Base-by-base conservation (phyloP, 1,140 invertebrate genomes). In the Drosophila ercepeae region DNA sequence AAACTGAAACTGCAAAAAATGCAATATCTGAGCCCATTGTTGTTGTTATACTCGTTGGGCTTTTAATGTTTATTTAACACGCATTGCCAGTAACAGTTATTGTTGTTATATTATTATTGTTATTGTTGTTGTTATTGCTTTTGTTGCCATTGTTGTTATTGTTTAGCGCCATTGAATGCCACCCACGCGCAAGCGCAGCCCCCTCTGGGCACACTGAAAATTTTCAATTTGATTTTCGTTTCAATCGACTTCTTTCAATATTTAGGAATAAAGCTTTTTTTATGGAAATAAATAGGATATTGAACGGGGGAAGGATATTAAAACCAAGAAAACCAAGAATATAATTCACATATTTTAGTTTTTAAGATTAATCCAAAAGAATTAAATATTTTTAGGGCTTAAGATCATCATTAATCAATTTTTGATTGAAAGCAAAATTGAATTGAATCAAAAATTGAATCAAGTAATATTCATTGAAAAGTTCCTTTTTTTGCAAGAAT, bases 61-160 rank as follows among this genome's bases (percentile, higher is more conserved):
- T 53, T 65, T 84, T 86, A 84, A 84, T 84, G 79, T 86, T 75
- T 79, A 84, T 79, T 84, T 79, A 84, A 76, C 79, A 84, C 79
- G 79, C 79, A 86, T 86, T 86, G 81, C 54, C 75, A 64, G 73
- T 71, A 16, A 63, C 53, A 48, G 52, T 68, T 57, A 25, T 50
- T 57, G 71, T 65, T 78, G 42, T 54, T 61, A 53, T 54, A 59
- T 36, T 61, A 7, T 34, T 54, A 29, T 14, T 32, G n/a, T 27
- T 44, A 7, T n/a, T n/a, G 4, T 23, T 36, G 27, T 32, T 65
- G 42, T 60, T 32, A 29, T 21, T 67, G 36, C 41, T 49, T 25
- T 39, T 55, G 36, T 36, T 57, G 68, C 39, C 51, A 16, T 53
- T 64, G 46, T 9, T 41, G 29, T 52, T 41, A 51, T 27, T 52